phyloP scores from a whole-genome alignment of 2,113 vertebrate species.

The Sander vitreus region DNA sequence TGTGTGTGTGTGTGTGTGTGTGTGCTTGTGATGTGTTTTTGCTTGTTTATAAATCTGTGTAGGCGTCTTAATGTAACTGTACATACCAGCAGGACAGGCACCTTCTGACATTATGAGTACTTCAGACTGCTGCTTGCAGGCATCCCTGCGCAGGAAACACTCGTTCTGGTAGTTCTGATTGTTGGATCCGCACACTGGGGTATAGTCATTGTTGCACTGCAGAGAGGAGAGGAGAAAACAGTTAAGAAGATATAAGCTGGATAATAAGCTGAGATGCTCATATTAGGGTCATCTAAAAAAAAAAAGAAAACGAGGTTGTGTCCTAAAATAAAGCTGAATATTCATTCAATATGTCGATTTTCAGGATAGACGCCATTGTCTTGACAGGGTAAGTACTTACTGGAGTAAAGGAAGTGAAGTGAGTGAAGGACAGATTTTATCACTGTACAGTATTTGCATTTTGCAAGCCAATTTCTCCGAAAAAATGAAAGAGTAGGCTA shows the following conservation, averaged over 20 bases:
- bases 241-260: neutral
- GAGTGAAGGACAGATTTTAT: neutral
- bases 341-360: neutral
- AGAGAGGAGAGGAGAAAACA: constrained; percentile 18
- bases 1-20: neutral
- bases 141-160: constrained; percentile 96
- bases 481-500: neutral
- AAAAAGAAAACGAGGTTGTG: neutral
- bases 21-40: neutral
- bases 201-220: constrained; percentile 98
- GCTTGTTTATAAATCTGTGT: neutral
- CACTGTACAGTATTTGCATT: neutral
- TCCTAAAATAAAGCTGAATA: neutral
- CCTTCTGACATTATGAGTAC: constrained; percentile 94
- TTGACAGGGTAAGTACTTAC: neutral
- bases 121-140: constrained; percentile 98
- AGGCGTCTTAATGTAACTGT: constrained; percentile 16
- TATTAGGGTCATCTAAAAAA: neutral
- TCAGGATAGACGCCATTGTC: neutral
- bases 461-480: neutral
- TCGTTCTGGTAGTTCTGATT: constrained; percentile 98
- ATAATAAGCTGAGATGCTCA: neutral
- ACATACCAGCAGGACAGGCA: constrained; percentile 93
- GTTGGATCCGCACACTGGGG: constrained; percentile 97
- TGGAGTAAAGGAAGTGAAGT: neutral